Conservation (phyloP, 2,113 vertebrate genomes). For the Cervus canadensis region DNA sequence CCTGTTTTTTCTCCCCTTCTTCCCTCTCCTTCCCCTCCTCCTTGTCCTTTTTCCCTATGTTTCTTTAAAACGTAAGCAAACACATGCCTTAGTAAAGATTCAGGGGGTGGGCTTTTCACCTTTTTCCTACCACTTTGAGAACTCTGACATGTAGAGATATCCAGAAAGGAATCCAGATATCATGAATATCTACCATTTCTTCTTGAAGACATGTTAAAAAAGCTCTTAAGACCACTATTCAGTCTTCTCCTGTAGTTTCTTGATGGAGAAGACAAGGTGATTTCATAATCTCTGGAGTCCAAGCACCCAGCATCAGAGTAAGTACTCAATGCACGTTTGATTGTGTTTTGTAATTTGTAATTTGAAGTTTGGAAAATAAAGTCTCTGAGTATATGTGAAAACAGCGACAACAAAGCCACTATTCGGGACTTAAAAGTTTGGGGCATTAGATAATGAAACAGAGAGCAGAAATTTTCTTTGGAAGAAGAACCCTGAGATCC, state of each 20-base stretch:
- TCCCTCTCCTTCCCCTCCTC: not conserved
- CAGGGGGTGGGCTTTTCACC: not conserved
- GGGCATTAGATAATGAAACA: not conserved
- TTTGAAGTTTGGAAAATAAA: not conserved
- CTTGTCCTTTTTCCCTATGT: not conserved
- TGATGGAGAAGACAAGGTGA: not conserved
- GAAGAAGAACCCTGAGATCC: not conserved
- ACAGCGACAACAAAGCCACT: not conserved
- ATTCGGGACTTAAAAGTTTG: not conserved
- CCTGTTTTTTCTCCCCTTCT: not conserved
- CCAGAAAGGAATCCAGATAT: not conserved
- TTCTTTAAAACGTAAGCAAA: not conserved
- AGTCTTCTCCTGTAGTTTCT: not conserved
- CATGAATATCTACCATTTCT: not conserved
- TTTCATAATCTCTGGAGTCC: not conserved
- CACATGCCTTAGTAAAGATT: not conserved
- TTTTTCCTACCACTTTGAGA: not conserved
- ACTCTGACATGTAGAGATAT: not conserved
- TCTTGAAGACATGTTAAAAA: not conserved
- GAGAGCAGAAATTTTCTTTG: not conserved
- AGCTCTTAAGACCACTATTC: not conserved
- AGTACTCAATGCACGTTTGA: not conserved
- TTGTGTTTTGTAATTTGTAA: not conserved
- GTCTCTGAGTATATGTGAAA: not conserved
- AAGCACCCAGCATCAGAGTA: not conserved